Conservation (phyloP, 1,140 invertebrate species). For the Macrobrachium nipponense region DNA sequence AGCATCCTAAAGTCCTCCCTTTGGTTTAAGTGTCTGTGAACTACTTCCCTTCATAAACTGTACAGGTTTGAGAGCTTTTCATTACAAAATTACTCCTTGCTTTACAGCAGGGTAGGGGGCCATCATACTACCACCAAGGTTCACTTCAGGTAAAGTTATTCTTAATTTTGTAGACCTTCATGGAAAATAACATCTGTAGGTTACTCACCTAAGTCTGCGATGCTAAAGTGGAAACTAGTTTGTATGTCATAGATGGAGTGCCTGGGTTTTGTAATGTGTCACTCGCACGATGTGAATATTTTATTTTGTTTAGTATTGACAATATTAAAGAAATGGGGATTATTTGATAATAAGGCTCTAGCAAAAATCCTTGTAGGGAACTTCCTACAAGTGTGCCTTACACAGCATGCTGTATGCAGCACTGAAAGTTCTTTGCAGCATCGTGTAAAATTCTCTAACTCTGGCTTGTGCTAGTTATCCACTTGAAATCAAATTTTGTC, state of each 20-base stretch:
- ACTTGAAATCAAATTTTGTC: too few relatives aligned
- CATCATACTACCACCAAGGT: slow-evolving; percentile 39
- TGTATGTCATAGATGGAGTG: not conserved
- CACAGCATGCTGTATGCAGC: too few relatives aligned
- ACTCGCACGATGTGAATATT: too few relatives aligned
- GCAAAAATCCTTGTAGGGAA: too few relatives aligned
- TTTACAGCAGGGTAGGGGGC: slow-evolving; percentile 57
- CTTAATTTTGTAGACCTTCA: slow-evolving; percentile 38
- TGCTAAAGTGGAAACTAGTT: not conserved
- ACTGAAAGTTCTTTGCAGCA: too few relatives aligned
- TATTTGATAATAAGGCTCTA: too few relatives aligned
- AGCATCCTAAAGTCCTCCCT: not conserved
- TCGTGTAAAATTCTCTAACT: too few relatives aligned
- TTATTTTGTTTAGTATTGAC: too few relatives aligned
- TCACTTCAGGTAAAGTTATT: slow-evolving; percentile 48
- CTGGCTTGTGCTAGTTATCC: too few relatives aligned
- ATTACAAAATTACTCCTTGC: slow-evolving; percentile 48
- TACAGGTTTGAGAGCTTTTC: slow-evolving; percentile 41
- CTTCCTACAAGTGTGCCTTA: too few relatives aligned
- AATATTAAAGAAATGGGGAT: too few relatives aligned
- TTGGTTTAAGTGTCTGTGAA: not conserved
- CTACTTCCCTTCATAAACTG: not conserved
- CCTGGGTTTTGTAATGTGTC: too few relatives aligned
- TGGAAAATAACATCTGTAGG: slow-evolving; percentile 14
- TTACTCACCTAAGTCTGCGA: slow-evolving; percentile 18